phyloP scores from a whole-genome alignment of 1,140 invertebrate genomes.

The Hylyphantes graminicola region DNA sequence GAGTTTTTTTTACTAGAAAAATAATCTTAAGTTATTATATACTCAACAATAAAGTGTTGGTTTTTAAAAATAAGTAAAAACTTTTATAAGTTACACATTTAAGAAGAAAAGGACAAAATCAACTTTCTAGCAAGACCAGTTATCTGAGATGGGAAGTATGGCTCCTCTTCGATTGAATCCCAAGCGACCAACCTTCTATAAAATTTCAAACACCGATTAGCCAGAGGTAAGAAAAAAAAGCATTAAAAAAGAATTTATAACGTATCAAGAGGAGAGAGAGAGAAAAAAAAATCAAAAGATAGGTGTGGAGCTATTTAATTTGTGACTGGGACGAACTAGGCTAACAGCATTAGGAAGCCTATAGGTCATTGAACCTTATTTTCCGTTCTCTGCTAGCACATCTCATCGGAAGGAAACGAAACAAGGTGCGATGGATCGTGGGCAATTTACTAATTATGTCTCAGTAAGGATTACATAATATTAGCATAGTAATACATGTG shows the following conservation, averaged over 20 bases:
- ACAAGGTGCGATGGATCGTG: background rate
- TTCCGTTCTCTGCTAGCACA: conserved; percentile 27
- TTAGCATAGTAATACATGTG: background rate
- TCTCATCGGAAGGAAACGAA: conserved; percentile 21
- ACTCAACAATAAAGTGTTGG: no score
- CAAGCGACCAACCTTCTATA: conserved; percentile 7
- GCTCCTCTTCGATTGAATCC: conserved; percentile 9
- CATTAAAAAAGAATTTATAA: background rate
- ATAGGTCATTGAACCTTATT: conserved; percentile 42
- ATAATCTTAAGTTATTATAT: no score
- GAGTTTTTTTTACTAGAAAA: no score
- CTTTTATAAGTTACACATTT: no score
- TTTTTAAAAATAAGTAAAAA: no score
- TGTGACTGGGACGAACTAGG: conserved; percentile 52
- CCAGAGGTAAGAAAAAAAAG: conserved; percentile 7
- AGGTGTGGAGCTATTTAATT: conserved; percentile 31
- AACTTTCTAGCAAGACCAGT: background rate
- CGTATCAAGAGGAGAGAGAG: background rate
- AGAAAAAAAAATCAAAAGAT: conserved; percentile 22
- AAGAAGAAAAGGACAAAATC: background rate
- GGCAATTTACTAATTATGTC: background rate
- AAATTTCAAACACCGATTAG: conserved; percentile 52
- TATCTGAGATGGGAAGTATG: background rate
- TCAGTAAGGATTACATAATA: background rate
- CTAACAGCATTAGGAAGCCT: conserved; percentile 53